Base-by-base conservation (phyloP, 2,888 invertebrate genomes). In the Stenolophus ochropezus region DNA sequence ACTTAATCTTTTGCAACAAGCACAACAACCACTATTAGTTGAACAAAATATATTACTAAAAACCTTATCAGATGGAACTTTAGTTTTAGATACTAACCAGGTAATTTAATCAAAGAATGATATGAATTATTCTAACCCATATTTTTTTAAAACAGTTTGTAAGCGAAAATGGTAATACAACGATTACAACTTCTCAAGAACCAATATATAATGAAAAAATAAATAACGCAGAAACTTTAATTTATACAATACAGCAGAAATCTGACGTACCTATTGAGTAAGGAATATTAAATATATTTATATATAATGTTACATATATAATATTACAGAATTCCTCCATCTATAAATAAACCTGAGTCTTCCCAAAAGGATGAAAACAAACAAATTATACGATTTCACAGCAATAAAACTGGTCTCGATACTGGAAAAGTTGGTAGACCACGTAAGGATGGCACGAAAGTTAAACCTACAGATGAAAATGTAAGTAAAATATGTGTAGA, bases 41-140 rank as follows among this genome's bases (percentile, higher is more conserved):
- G 58, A 83, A 20, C 84, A 83, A 71, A 83, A 83, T 71, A 49
- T 83, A 42, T 69, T 83, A 42, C 56, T 84, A 65, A 84, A 84
- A 81, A 71, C 83, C n/a, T 74, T 84, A 23, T 79, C 84, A n/a
- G 83, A 84, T 77, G 83, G 81, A 42, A 76, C 82, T 69, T 27
- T 78, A 20, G 53, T 83, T 16, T 42, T 83, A 21, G 83, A 83
- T 65, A 61, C 82, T 8, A 69, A 75, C 25, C 81, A 83, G 75
- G 83, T 83, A 82, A 53, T 53, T 73, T 8, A 3, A 75, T 11
- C 21, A 8, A 33, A 65, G 16, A 75, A 27, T 25, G 4, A 42
- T 56, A 71, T 14, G 6, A 71, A 33, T n/a, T 16, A 42, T 56
- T 14, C 51, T 49, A 16, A 42, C 33, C 33, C 25, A 69, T 33